These are phyloP conservation scores for Megalops atlanticus DNA, from an alignment of 2,113 vertebrate genomes.

Conservation along the genomic window DNA sequence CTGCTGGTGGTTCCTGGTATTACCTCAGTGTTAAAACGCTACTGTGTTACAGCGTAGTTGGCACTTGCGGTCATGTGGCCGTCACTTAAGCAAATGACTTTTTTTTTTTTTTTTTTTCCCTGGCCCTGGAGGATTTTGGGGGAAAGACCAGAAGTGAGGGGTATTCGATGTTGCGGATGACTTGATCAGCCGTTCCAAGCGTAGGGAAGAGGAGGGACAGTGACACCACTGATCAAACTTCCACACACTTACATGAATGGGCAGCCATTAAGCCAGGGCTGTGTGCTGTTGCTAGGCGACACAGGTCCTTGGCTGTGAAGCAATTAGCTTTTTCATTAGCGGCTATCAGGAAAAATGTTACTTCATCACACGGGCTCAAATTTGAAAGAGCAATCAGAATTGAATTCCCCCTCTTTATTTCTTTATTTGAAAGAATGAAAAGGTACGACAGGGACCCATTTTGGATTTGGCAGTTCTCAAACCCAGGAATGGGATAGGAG, in stretches of 20 bases:
- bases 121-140: too few species aligned
- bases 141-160: too few species aligned
- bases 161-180: neutral
- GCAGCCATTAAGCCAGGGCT: conserved; percentile 25
- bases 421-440: conserved; percentile 12
- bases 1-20: too few species aligned
- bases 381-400: conserved; percentile 25
- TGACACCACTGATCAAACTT: conserved; percentile 37
- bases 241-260: conserved; percentile 36
- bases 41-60: too few species aligned
- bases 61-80: too few species aligned
- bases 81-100: too few species aligned
- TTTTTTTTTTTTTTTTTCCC: too few species aligned
- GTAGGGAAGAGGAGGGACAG: neutral
- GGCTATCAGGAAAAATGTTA: conserved; percentile 43
- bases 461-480: conserved; percentile 5
- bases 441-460: neutral
- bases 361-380: conserved; percentile 37
- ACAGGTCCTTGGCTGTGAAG: conserved; percentile 39
- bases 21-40: too few species aligned
- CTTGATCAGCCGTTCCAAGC: neutral
- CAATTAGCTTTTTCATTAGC: conserved; percentile 55
- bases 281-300: conserved; percentile 51
- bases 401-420: neutral
- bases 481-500: conserved; percentile 2